These are phyloP conservation scores for Siphamia tubifer DNA, from an alignment of 2,113 vertebrate genomes.

Conservation along the genomic window DNA sequence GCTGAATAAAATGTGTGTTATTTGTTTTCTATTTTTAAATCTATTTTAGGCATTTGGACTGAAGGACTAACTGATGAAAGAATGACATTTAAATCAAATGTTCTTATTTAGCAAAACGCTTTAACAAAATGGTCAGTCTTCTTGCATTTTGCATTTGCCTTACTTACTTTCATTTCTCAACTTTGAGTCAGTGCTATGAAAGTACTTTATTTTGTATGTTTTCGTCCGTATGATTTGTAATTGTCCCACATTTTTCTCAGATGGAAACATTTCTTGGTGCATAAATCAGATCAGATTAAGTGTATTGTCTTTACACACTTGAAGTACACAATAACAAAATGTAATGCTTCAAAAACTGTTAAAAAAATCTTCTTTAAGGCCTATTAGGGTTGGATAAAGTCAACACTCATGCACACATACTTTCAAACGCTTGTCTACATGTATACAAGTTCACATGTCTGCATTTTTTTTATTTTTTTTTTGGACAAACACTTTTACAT, in stretches of 20 bases:
- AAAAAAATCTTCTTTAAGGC: too few relatives aligned
- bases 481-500: background rate
- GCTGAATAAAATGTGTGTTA: constrained; percentile 66
- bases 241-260: constrained; percentile 24
- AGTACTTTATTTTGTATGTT: constrained; percentile 12
- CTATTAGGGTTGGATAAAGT: too few relatives aligned
- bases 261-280: constrained; percentile 32
- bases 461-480: too few relatives aligned
- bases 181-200: background rate
- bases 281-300: too few relatives aligned
- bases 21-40: constrained; percentile 47
- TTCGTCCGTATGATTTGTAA: too few relatives aligned
- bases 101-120: constrained; percentile 11
- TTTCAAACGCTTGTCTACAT: background rate
- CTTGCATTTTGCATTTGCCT: background rate
- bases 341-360: too few relatives aligned
- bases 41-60: constrained; percentile 36
- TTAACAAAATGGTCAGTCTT: background rate
- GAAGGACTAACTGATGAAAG: constrained; percentile 39
- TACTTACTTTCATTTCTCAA: constrained; percentile 1
- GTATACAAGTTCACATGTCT: constrained; percentile 4
- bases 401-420: background rate
- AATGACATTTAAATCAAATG: background rate
- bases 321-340: too few relatives aligned
- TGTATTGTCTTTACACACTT: too few relatives aligned